Evolutionary conservation across 2,888 invertebrate genomes (phyloP), one percentile per base, ranked within the genome.

Genomic region (Drosophila longiperda): DNA sequence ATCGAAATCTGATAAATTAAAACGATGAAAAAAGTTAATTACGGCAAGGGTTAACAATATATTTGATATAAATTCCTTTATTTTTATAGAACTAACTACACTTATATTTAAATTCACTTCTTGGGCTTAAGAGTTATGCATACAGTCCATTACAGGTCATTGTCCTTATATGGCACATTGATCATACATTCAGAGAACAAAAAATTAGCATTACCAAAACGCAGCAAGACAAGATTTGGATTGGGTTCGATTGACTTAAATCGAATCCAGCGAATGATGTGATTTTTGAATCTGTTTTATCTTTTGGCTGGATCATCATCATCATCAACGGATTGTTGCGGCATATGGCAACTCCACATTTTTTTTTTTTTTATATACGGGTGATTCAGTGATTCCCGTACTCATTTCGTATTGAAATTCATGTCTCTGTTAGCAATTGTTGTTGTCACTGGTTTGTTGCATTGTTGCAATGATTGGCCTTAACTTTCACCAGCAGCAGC

Each of bases 341-440:
- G 62, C 64, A 74, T 57, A 68, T 54, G 67, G 61, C 36, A 61
- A 54, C 60, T 61, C 52, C 57, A 57, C 34, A 55, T 66, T 29
- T 32, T 48, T 29, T 29, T 29, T 29, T 29, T 29, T 32, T 48
- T 29, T 38, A 57, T 57, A n/a, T 15, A 15, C 15, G 23, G 17
- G 26, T 36, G 34, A 9, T 36, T 36, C 36, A 36, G 17, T 68
- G 54, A 57, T 38, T 23, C 40, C 59, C 50, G 36, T 33, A 60
- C 50, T 66, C 68, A 66, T 80, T 73, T 60, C 49, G 78, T 73
- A 85, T 87, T 86, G 90, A 87, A 87, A 89, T 86, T 82, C 90
- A 89, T 82, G 89, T 89, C 89, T 86, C 80, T 89, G 85, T 89
- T 86, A 89, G 76, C 78, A 66, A 80, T 75, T 74, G 71, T 59